Conservation (phyloP, 2,113 vertebrate species). For the Pterocles gutturalis region DNA sequence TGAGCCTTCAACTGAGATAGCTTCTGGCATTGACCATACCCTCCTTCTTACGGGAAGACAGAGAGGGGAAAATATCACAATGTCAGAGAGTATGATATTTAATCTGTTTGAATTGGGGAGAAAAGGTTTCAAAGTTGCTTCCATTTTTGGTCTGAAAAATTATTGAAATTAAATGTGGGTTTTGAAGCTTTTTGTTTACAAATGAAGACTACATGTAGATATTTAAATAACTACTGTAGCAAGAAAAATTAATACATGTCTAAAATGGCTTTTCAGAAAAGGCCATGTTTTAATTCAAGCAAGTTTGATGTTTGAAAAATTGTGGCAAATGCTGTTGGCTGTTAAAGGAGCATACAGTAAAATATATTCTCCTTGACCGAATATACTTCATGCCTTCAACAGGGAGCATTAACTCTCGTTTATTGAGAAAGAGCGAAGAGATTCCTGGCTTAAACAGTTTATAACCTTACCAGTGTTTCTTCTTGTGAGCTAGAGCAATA, state of each 20-base stretch:
- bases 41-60: not conserved
- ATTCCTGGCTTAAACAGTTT: not conserved
- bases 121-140: not conserved
- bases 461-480: not conserved
- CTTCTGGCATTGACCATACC: not conserved
- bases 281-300: not conserved
- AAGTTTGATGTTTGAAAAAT: not conserved
- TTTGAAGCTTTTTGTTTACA: not conserved
- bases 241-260: not conserved
- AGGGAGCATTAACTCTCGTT: not conserved
- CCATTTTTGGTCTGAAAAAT: not conserved
- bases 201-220: not conserved
- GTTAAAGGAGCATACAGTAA: not conserved
- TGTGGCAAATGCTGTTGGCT: fast-evolving
- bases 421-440: not conserved
- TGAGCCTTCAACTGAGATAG: not conserved
- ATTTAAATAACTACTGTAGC: not conserved
- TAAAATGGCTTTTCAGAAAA: not conserved
- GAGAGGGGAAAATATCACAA: not conserved
- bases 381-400: not conserved
- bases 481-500: not conserved
- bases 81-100: not conserved
- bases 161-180: not conserved
- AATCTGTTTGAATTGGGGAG: not conserved
- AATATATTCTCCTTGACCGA: not conserved